Evolutionary conservation across 2,888 invertebrate genomes (phyloP).

Genomic region (Dicyrtoma fusca): DNA sequence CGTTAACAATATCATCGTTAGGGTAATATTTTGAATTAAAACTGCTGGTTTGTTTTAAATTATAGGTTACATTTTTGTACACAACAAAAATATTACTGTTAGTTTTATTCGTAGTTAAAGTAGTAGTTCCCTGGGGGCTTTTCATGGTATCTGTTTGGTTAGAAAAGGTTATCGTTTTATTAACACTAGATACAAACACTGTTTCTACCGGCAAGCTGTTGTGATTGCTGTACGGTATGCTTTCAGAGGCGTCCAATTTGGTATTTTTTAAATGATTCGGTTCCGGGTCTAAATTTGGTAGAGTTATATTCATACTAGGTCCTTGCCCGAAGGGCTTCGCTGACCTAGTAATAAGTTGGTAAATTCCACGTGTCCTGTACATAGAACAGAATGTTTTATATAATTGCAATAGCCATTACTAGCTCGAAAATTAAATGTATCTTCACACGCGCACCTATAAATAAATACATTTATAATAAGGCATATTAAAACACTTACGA

Average conservation of each 20-base stretch:
- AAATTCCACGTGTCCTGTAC: constrained; percentile 38
- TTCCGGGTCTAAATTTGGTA: not conserved
- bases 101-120: not conserved
- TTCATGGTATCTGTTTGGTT: no score
- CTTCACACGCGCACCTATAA: no score
- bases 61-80: constrained; percentile 11
- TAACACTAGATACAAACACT: no score
- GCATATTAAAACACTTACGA: constrained; percentile 25
- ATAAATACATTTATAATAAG: not conserved
- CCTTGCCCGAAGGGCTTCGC: constrained; percentile 40
- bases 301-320: constrained; percentile 32
- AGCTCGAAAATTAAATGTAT: no score
- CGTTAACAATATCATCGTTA: constrained; percentile 36
- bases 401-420: no score
- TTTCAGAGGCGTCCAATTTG: no score
- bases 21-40: constrained; percentile 40
- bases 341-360: constrained; percentile 35
- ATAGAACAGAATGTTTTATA: no score
- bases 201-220: no score
- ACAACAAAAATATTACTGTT: not conserved
- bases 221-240: no score
- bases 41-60: constrained; percentile 5
- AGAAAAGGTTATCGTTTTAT: no score
- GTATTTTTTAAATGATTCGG: not conserved
- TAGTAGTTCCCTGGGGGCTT: not conserved